phyloP scores from a whole-genome alignment of 2,113 vertebrate species.

The Pluvianellus socialis region DNA sequence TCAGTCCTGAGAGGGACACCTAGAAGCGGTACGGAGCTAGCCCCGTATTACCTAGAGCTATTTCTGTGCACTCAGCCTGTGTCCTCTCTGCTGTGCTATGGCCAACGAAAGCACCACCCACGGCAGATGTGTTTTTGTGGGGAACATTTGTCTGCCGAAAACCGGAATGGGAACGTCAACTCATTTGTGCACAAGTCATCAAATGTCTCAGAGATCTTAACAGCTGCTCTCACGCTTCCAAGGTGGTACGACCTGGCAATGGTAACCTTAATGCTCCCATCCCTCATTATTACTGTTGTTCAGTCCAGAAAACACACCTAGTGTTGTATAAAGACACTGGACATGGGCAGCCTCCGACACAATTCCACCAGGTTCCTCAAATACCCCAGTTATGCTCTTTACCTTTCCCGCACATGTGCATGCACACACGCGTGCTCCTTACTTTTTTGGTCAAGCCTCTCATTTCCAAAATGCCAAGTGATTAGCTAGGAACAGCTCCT shows the following conservation, averaged over 20 bases:
- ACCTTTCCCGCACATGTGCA: background rate
- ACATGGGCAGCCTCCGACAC: background rate
- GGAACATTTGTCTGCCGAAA: background rate
- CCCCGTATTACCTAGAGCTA: background rate
- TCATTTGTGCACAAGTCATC: background rate
- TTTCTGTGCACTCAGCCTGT: background rate
- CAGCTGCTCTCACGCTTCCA: constrained; percentile 32
- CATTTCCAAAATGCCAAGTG: constrained; percentile 36
- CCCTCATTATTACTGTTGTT: constrained; percentile 45
- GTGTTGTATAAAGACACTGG: background rate
- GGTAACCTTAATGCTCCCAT: constrained; percentile 7
- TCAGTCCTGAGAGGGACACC: background rate
- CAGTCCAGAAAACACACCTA: background rate
- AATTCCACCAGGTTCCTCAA: background rate
- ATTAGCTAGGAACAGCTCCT: constrained; percentile 42
- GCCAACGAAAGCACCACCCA: constrained; percentile 6
- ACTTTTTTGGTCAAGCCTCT: constrained; percentile 31
- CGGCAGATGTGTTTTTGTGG: constrained; percentile 19
- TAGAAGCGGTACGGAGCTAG: background rate
- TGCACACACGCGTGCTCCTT: background rate
- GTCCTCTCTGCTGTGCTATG: constrained; percentile 7
- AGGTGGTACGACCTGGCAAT: constrained; percentile 26
- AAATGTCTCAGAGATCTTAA: constrained; percentile 11
- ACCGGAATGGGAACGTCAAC: background rate
- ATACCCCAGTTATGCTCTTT: background rate